Base-by-base conservation (phyloP, 2,797 vertebrate species). In the Anomalospiza imberbis region DNA sequence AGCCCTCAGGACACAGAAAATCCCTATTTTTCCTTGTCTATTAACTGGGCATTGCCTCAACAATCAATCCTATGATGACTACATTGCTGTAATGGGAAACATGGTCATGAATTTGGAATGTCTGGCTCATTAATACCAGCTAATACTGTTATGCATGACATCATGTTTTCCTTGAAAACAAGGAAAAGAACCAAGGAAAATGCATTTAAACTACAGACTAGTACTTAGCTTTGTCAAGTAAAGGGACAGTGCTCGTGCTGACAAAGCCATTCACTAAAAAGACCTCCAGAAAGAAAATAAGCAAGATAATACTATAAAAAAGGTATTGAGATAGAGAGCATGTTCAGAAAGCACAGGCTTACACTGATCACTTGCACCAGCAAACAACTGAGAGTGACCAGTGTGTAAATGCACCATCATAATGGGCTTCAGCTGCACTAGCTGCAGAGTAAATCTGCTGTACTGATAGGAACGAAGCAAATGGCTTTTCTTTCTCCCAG, bases 61-160 rank as follows among this genome's bases (percentile, higher is more conserved):
- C 17, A n/a, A 87, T 62, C 57, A 88, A 51, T 60, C 36, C 82
- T 60, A 38, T 31, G 82, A 95, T 84, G 88, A 32, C 58, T 53
- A 31, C 51, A 55, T 3, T 53, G 57, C 85, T 79, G 34, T 63
- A 88, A 96, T 2, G 7, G 85, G 85, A 94, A 94, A 86, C 18
- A 67, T 0, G n/a, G 60, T 90, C 87, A 93, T 14, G 21, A 89
- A 94, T 71, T 70, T 86, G 92, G 87, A 96, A 96, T 91, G 91
- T 48, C 70, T 78, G 48, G 28, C 73, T 95, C 90, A 90, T 94
- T 91, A 85, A 94, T 81, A 34, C 73, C 66, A 86, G 76, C n/a
- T 77, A 93, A 93, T 81, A 57, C 47, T 45, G 77, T 81, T 75
- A 20, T 13, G 48, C 51, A 72, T 58, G 8, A 87, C 73, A 91